Conservation (phyloP, 1,140 invertebrate genomes). For the Sarcophaga peregrina region DNA sequence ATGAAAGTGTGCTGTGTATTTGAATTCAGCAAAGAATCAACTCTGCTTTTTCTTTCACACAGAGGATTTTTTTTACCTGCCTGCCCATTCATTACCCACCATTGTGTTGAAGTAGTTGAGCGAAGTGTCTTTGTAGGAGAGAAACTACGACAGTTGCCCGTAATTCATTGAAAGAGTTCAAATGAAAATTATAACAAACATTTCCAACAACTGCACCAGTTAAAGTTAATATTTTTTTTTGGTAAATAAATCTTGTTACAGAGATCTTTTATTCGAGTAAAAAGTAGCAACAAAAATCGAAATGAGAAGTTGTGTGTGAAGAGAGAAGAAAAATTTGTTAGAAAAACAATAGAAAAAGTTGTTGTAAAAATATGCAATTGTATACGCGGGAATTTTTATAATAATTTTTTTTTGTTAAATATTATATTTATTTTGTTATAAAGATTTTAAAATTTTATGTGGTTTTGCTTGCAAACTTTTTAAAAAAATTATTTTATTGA, state of each 20-base stretch:
- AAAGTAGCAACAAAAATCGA: no score
- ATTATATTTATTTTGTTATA: not conserved
- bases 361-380: not conserved
- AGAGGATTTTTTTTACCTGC: slow-evolving; percentile 37
- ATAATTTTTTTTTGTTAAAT: not conserved
- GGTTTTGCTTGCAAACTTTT: not conserved
- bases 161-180: not conserved
- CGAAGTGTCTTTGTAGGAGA: not conserved
- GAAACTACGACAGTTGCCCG: slow-evolving; percentile 6
- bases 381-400: not conserved
- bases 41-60: slow-evolving; percentile 8
- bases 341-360: no score
- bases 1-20: slow-evolving; percentile 30
- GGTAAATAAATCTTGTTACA: no score
- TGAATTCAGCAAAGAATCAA: slow-evolving; percentile 44
- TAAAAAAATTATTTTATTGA: not conserved
- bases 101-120: slow-evolving; percentile 25
- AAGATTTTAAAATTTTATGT: not conserved
- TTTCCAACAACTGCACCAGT: no score
- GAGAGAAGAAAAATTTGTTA: not conserved
- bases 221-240: no score
- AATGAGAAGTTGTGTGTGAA: no score
- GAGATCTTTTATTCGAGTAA: no score
- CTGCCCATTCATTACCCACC: slow-evolving; percentile 45
- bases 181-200: not conserved